Evolutionary conservation across 2,888 invertebrate genomes (phyloP), one percentile per base, ranked within the genome.

Genomic region (Ommatoiulus sabulosus): DNA sequence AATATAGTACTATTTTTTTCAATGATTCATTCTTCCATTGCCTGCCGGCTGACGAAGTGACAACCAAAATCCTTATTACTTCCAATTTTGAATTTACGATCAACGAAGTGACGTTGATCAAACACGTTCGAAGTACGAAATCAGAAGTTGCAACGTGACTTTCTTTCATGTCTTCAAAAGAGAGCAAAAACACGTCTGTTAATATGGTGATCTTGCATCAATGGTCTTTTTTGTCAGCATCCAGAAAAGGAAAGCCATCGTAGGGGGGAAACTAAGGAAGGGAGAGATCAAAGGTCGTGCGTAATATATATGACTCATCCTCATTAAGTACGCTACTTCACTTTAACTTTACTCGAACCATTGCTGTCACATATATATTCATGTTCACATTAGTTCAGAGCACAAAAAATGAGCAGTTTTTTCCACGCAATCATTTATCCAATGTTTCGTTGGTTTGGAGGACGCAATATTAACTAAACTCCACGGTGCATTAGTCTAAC

Each of bases 341-440:
- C 35, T 35, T 80, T 35, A 24, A 80, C 80, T 80, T 72, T 20
- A 20, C 72, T 72, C 24, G 1, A 72, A 72, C 72, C 24, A 72
- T 24, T 72, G 20, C 72, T 80, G 80, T 80, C 80, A 80, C 80
- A 80, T 80, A 35, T 80, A 35, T 12, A 80, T 35, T 80, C 80
- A 80, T 3, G 35, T 80, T 80, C 35, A 24, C 80, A 12, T 80
- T 80, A 80, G 35, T 80, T 35, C 10, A 80, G 5, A 15, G 8
- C 80, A 15, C 72, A 80, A 80, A 80, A 80, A 80, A 80, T 35
- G 6, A 10, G 12, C 12, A 8, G 7, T 8, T 72, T 24, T 80
- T 80, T 35, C 24, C 10, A 3, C 10, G 12, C 24, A 80, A 10
- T 12, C 80, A 80, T 80, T 35, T 35, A 80, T 80, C 35, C 80